Percentiles rank a stretch among this genome's conserved stretches.
phyloP scores from a whole-genome alignment of 2,888 invertebrate genomes.

The Heliconius aoede region DNA sequence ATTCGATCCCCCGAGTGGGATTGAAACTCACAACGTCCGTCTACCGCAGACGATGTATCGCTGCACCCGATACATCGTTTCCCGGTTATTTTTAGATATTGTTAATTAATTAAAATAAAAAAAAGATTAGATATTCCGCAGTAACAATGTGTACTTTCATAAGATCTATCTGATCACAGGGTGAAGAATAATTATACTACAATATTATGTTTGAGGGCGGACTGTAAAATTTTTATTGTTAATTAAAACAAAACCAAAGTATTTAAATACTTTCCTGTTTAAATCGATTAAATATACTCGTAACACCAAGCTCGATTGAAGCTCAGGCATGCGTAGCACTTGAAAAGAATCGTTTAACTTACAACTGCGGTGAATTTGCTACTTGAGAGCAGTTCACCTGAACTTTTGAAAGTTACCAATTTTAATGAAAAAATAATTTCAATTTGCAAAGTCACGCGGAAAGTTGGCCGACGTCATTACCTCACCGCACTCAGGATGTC shows the following conservation, averaged over 20 bases:
- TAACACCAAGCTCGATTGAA: constrained; percentile 7
- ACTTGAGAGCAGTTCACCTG: constrained; percentile 75
- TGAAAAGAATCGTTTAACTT: constrained; percentile 62
- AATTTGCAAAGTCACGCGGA: constrained; percentile 69
- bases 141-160: too few relatives aligned
- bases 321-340: constrained; percentile 49
- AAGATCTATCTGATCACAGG: too few relatives aligned
- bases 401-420: constrained; percentile 64
- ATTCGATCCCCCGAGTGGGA: too few relatives aligned
- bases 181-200: too few relatives aligned
- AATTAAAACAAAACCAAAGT: not conserved
- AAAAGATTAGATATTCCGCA: too few relatives aligned
- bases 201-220: too few relatives aligned
- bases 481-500: constrained; percentile 71
- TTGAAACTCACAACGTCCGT: too few relatives aligned
- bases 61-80: too few relatives aligned
- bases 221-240: too few relatives aligned
- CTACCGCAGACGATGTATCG: too few relatives aligned
- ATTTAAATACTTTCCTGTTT: not conserved
- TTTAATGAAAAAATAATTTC: constrained; percentile 84
- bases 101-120: too few relatives aligned
- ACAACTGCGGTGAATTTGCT: constrained; percentile 67
- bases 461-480: constrained; percentile 70
- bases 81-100: too few relatives aligned
- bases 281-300: constrained; percentile 12